phyloP scores from a whole-genome alignment of 2,113 vertebrate genomes.

The Loxodonta africana region DNA sequence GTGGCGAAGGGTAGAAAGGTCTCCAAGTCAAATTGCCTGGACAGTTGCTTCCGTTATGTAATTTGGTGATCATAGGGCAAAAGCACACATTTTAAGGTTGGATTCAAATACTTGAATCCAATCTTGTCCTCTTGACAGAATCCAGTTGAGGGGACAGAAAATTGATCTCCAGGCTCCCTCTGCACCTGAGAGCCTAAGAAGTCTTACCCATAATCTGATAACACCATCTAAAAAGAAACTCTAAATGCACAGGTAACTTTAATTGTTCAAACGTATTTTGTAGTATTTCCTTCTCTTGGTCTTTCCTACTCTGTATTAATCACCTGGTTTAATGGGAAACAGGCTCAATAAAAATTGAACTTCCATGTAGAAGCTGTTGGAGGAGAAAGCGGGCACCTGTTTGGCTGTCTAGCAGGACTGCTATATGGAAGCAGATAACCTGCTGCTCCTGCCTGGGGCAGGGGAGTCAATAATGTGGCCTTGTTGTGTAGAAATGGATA shows the following conservation, averaged over 20 bases:
- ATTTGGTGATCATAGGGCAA: not conserved
- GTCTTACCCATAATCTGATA: not conserved
- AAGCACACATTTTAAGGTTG: not conserved
- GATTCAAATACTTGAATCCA: slow-evolving; percentile 10
- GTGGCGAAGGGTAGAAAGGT: not conserved
- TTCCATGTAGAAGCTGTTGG: slow-evolving; percentile 12
- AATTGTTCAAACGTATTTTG: not conserved
- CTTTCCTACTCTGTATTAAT: not conserved
- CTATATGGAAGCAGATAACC: not conserved
- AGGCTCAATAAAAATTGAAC: not conserved
- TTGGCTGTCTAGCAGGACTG: not conserved
- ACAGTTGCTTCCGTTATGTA: slow-evolving; percentile 21
- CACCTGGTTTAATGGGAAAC: not conserved
- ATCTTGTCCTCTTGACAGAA: not conserved
- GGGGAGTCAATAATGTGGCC: not conserved
- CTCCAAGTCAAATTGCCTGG: not conserved
- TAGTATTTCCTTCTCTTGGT: not conserved
- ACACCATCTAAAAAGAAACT: not conserved
- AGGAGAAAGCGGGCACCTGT: not conserved
- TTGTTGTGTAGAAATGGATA: not conserved
- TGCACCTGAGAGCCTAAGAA: not conserved
- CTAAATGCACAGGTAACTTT: not conserved
- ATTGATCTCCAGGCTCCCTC: not conserved
- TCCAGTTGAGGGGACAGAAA: not conserved
- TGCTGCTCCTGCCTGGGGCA: not conserved